Conservation (phyloP, 2,797 vertebrate species). For the Epinephelus malabaricus region DNA sequence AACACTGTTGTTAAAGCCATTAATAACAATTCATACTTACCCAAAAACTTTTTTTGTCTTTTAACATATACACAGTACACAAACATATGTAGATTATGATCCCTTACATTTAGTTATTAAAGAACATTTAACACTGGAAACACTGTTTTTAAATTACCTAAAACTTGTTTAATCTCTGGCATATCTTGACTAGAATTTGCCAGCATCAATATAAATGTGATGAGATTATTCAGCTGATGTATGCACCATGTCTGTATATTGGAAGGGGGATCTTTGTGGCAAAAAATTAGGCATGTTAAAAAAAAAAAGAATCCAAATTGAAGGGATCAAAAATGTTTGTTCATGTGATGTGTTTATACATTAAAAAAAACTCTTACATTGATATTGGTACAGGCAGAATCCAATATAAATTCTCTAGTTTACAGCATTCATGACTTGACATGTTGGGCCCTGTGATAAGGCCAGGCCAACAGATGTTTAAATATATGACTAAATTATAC, state of each 20-base stretch:
- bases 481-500: constrained; percentile 23
- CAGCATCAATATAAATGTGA: background rate
- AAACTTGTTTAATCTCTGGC: background rate
- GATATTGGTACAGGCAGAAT: background rate
- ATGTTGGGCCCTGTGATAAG: background rate
- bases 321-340: background rate
- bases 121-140: no score
- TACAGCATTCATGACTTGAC: constrained; percentile 9
- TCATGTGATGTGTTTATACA: background rate
- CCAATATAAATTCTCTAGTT: background rate
- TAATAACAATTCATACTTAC: no score
- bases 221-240: background rate
- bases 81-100: no score
- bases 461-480: background rate
- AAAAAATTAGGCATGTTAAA: background rate
- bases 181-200: background rate
- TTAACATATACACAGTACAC: no score
- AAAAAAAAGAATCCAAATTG: background rate
- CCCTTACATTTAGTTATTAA: no score
- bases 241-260: no score
- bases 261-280: background rate
- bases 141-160: no score
- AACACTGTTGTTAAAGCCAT: no score
- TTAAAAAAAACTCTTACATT: background rate
- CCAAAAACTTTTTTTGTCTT: no score